Base-by-base conservation (phyloP, 2,888 invertebrate genomes). In the Pyrrhia umbra region DNA sequence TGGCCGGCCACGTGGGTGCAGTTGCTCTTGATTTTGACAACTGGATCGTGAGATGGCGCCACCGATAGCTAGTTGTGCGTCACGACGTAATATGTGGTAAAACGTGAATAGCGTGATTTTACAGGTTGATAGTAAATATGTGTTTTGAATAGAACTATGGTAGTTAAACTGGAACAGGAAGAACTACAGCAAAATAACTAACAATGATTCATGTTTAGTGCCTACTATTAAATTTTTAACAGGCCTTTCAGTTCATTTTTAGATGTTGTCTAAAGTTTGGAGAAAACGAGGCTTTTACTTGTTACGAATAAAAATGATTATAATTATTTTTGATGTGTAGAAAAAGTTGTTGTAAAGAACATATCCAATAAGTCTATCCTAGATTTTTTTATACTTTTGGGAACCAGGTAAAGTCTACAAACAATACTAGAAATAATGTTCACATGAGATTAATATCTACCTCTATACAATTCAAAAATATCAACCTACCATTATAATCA, bases 21-120 rank as follows among this genome's bases (percentile, higher is more conserved):
- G 66, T 78, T 82, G 86, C 82, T 88, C 87, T 86, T 81, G 82
- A 88, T 89, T 90, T 91, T 88, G 89, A 89, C 87, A 80, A 81
- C 78, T 76, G 67, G 83, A 54, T 92, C 92, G 91, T 91, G 91
- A 92, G 92, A 90, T 92, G 88, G 86, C 87, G 86, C 86, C 76
- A 82, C 75, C 78, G 91, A 91, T 90, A 84, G 60, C 77, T 67
- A 80, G 69, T 75, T 80, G 75, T 72, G 70, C 74, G 85, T 90
- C 90, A 92, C 90, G 89, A 89, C 88, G 88, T 88, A 88, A 87
- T 79, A 16, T 45, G 21, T 56, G 57, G 43, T 47, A 49, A n/a
- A 43, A 68, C 34, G 27, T 49, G 57, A 57, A 77, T 66, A 66
- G 55, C 69, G 58, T 42, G 20, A 64, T 10, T 18, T 34, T 15